A percentile compares a stretch with the other conserved stretches of the same genome.
Evolutionary conservation across 2,888 invertebrate species (phyloP).

Genomic region (Lepeophtheirus nordmannii): DNA sequence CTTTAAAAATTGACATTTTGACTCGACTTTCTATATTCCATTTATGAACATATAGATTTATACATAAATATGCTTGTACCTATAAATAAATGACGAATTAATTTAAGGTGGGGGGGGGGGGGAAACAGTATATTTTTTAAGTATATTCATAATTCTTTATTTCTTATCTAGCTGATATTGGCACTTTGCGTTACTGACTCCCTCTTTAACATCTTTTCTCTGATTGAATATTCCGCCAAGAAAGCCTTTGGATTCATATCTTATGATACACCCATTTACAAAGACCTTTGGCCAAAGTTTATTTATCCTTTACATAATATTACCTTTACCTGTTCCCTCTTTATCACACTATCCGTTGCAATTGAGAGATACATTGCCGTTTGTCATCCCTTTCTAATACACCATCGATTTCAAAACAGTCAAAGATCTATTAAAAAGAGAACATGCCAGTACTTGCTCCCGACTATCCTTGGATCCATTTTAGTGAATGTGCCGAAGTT

Average conservation of each 20-base stretch:
- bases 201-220: constrained; percentile 3
- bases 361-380: constrained; percentile 13
- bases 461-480: constrained; percentile 1
- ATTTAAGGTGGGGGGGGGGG: too few relatives aligned
- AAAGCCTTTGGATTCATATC: constrained; percentile 5
- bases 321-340: neutral
- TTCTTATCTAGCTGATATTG: neutral
- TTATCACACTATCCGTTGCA: constrained; percentile 13
- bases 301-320: constrained; percentile 19
- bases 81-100: too few relatives aligned
- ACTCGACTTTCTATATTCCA: too few relatives aligned
- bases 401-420: constrained; percentile 2
- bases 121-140: too few relatives aligned
- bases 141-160: neutral
- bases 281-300: constrained; percentile 15
- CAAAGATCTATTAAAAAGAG: neutral
- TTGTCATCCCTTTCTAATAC: constrained; percentile 17
- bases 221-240: neutral
- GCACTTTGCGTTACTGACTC: neutral
- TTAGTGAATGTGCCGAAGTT: constrained; percentile 15
- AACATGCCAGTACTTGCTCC: constrained; percentile 12
- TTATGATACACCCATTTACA: constrained; percentile 17
- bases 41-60: too few relatives aligned
- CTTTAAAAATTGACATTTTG: too few relatives aligned
- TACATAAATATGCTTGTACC: too few relatives aligned